Evolutionary conservation across 2,113 vertebrate species (phyloP).

Genomic region (Choloepus hoffmanni): DNA sequence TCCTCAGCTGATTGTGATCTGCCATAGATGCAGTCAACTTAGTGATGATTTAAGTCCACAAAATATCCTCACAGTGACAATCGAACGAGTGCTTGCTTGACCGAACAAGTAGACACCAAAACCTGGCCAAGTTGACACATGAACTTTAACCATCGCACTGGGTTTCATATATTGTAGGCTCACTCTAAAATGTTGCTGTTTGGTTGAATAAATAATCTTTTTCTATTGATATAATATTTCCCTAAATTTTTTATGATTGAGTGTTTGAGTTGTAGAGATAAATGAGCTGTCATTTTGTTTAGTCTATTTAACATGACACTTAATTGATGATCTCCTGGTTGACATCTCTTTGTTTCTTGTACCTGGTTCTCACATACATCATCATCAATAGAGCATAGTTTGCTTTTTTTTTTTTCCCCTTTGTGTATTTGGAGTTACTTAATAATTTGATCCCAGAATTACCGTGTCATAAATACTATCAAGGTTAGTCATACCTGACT

Average conservation of each 20-base stretch:
- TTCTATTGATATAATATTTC: background rate
- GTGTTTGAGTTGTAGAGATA: background rate
- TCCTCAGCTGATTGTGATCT: too few species aligned
- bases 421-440: background rate
- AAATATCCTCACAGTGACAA: too few species aligned
- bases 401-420: background rate
- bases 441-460: background rate
- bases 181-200: background rate
- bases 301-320: conserved; percentile 12
- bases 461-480: background rate
- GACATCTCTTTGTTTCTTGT: background rate
- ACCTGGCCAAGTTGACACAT: too few species aligned
- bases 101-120: too few species aligned
- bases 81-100: too few species aligned
- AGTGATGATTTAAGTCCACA: too few species aligned
- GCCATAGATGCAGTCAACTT: too few species aligned
- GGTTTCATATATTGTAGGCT: background rate
- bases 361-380: background rate
- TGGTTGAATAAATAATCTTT: background rate
- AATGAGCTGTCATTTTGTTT: background rate
- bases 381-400: background rate
- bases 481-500: background rate
- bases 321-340: background rate
- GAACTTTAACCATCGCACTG: background rate
- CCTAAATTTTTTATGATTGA: background rate